These are phyloP conservation scores for Brachyalestes nurse DNA, from an alignment of 2,797 vertebrate genomes.

Conservation along the genomic window DNA sequence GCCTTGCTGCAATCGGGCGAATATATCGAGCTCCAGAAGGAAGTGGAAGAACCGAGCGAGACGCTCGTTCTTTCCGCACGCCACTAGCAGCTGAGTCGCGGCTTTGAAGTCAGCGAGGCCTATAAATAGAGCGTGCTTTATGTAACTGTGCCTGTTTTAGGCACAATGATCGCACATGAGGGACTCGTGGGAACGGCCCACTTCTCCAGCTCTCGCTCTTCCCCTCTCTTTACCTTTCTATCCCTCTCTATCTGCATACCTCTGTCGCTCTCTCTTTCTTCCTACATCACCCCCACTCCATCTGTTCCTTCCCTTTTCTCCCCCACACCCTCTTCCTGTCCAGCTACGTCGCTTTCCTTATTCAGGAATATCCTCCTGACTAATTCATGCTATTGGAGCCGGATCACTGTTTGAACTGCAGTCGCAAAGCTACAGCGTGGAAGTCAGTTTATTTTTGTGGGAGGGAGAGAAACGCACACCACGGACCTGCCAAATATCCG, in stretches of 20 bases:
- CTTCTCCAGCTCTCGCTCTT: not conserved
- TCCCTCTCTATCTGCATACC: constrained; percentile 3
- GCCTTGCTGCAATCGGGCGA: not conserved
- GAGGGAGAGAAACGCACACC: not conserved
- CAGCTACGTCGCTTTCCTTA: constrained; percentile 34
- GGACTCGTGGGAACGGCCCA: constrained; percentile 18
- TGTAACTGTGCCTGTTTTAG: constrained; percentile 76
- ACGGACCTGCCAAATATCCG: not conserved
- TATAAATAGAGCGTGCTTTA: constrained; percentile 76
- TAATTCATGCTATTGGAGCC: constrained; percentile 51
- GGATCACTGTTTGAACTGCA: constrained; percentile 47
- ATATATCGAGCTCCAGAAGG: not conserved
- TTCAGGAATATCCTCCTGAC: constrained; percentile 46
- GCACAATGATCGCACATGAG: constrained; percentile 58
- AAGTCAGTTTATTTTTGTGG: constrained; percentile 30
- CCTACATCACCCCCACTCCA: not conserved
- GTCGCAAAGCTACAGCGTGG: constrained; percentile 25
- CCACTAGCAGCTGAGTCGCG: constrained; percentile 41
- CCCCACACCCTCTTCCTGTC: constrained; percentile 35
- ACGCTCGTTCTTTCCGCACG: constrained; percentile 17
- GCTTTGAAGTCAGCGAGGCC: constrained; percentile 73
- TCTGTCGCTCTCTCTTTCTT: constrained; percentile 17
- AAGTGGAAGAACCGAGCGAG: not conserved
- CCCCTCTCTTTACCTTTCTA: too few species aligned
- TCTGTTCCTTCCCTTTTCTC: not conserved